These are phyloP conservation scores for Megaceryle maxima DNA, from an alignment of 2,113 vertebrate species.

Conservation along the genomic window DNA sequence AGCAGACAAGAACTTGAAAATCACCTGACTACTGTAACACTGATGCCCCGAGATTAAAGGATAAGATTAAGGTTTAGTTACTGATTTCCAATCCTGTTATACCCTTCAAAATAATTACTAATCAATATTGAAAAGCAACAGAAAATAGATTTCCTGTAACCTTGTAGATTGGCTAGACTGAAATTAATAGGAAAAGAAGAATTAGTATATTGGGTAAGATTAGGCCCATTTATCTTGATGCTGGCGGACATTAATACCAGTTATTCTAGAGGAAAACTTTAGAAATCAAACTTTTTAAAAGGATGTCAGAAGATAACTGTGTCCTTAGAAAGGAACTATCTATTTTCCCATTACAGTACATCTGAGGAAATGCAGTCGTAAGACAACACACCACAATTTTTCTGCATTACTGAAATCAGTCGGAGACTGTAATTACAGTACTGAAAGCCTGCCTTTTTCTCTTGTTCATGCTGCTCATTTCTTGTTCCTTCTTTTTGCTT, in stretches of 20 bases:
- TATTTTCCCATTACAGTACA: not conserved
- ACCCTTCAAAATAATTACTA: not conserved
- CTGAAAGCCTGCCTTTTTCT: not conserved
- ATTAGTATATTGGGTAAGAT: not conserved
- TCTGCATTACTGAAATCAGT: not conserved
- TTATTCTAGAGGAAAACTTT: not conserved
- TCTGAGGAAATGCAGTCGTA: not conserved
- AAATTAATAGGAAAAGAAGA: conserved; percentile 20
- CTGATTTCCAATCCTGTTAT: not conserved
- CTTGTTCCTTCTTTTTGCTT: not conserved
- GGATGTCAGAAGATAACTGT: not conserved
- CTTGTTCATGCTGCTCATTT: not conserved
- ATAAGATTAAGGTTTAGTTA: not conserved
- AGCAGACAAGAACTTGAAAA: not conserved
- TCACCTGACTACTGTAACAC: not conserved
- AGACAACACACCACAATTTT: not conserved
- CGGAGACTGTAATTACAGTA: not conserved
- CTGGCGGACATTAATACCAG: not conserved
- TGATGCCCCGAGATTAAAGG: not conserved
- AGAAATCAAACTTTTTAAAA: not conserved
- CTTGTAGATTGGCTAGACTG: not conserved
- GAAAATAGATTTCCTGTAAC: not conserved
- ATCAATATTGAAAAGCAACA: conserved; percentile 11
- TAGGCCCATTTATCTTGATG: not conserved
- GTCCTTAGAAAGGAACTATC: not conserved